Conservation (phyloP, 2,888 invertebrate species). For the Trypoxylon attenuatum region DNA sequence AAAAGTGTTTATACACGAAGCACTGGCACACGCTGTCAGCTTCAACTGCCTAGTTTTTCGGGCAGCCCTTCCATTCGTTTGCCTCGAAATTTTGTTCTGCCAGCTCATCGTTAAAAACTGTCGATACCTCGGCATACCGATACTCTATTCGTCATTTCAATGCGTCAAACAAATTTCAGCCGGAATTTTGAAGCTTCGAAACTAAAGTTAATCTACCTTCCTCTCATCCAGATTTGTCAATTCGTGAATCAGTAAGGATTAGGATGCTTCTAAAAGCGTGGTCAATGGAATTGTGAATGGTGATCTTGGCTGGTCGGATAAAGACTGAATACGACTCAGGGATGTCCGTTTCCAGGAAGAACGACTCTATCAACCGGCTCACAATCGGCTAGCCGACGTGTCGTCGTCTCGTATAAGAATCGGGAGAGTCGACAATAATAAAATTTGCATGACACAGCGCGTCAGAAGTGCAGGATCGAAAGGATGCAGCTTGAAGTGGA, state of each 20-base stretch:
- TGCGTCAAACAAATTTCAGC: too few species aligned
- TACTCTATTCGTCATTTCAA: not conserved
- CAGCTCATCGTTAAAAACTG: not conserved
- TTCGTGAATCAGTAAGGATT: too few species aligned
- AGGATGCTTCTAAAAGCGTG: not conserved
- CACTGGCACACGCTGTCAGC: not conserved
- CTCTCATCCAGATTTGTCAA: too few species aligned
- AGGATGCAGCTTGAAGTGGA: too few species aligned
- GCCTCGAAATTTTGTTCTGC: not conserved
- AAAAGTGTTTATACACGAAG: not conserved
- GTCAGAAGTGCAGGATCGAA: too few species aligned
- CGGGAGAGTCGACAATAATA: conserved; percentile 33
- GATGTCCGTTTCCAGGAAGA: too few species aligned
- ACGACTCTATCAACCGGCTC: not conserved
- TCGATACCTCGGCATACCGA: not conserved
- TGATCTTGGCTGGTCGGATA: too few species aligned
- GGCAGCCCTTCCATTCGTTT: not conserved
- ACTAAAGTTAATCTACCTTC: too few species aligned
- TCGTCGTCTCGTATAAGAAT: not conserved
- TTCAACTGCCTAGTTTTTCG: not conserved
- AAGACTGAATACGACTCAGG: too few species aligned
- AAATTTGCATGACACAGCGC: conserved; percentile 46
- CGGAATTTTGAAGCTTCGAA: too few species aligned
- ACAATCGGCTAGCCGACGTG: not conserved
- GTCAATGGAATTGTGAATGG: too few species aligned